Base-by-base conservation (phyloP, 2,888 invertebrate genomes). In the Athrips mouffetella region DNA sequence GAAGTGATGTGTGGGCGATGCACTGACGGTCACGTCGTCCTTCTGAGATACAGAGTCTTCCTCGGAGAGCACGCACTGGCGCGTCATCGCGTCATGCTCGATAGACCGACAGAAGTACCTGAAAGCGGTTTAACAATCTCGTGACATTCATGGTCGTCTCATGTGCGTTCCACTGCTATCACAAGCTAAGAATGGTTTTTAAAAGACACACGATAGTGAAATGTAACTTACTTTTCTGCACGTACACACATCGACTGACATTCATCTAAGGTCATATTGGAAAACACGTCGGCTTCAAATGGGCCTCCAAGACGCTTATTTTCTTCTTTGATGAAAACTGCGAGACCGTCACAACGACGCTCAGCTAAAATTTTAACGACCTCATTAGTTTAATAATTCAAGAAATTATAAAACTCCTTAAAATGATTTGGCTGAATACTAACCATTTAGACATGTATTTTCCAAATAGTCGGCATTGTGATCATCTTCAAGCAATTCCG, bases 41-140 rank as follows among this genome's bases (percentile, higher is more conserved):
- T 95, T 95, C 73, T 96, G 95, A 0, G 96, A 96, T 31, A 95
- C 92, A 0, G 96, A 96, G 73, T 97, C 96, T 80, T 97, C 97
- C 78, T 96, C 96, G 0, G 96, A 96, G 33, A 97, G 89, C n/a
- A 95, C 94, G 65, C 97, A 97, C 64, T 94, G 93, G 48, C 94
- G 92, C 2, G 94, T 94, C 89, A 94, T 93, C 59, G 95, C 95
- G 67, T 97, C 96, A 69, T 94, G 96, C 72, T 96, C 96, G 37
- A 97, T 93, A 1, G 96, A 96, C 23, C 96, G 93, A 70, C 96
- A 96, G 67, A 96, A 95, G 73, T 94, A 93, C 70, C 93, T 93
- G 60, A 23, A 64, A 74, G 51, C 44, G 49, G 40, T 48, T 8
- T 13, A 15, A 18, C 16, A n/a, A n/a, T 16, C 21, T 21, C 11